Base-by-base conservation (phyloP, 2,888 invertebrate genomes). In the Campopleginae sp. region DNA sequence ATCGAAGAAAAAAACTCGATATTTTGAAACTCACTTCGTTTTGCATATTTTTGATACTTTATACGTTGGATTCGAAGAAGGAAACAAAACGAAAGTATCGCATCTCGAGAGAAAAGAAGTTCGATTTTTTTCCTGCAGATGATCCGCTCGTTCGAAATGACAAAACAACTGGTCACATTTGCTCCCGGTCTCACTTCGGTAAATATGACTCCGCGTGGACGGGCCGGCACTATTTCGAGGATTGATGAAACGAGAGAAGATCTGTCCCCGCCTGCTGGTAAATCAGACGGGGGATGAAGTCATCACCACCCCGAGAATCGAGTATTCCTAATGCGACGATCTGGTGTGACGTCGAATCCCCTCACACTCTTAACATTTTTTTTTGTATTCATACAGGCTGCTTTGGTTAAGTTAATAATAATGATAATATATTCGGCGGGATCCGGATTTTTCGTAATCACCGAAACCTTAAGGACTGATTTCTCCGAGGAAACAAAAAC, bases 231-330 rank as follows among this genome's bases (percentile, higher is more conserved):
- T 61, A 61, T 68, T 82, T 82, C 76, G 74, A 51, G 76, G 70
- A 85, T 82, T 58, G 84, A 84, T 86, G 81, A 63, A 74, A 72
- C 23, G 79, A 81, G 70, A 68, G 68, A 61, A 68, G 66, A 77
- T 80, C 63, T 63, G 63, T 63, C 44, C 54, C 58, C 12, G 86
- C 51, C 70, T 68, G 74, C 86, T 88, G 87, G 70, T 79, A 80
- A 86, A 89, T 88, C 82, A 83, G 86, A 83, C 84, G 89, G 89
- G 90, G 87, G 89, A 93, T 93, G 90, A 92, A 93, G 92, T 92
- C 92, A 92, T 93, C 92, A 87, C 72, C 61, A 77, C 71, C 82
- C 65, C 31, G 38, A 3, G 19, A 79, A 85, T 89, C 51, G 61
- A 85, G 84, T 72, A 68, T 82, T 75, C 66, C 66, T 71, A 44